These are phyloP conservation scores for Dinothrombium tinctorium DNA, from an alignment of 1,140 invertebrate genomes.

Conservation along the genomic window DNA sequence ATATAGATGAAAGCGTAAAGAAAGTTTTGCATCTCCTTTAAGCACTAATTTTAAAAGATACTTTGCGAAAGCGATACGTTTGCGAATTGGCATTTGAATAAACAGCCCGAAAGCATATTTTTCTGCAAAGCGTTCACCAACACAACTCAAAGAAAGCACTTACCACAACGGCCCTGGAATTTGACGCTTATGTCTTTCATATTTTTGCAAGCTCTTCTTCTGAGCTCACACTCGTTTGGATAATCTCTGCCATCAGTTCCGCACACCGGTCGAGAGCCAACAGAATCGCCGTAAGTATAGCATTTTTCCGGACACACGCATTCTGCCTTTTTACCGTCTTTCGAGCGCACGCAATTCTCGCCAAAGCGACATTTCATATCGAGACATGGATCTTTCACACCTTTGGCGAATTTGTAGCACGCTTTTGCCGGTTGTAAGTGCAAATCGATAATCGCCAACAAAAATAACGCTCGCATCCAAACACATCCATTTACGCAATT, in stretches of 20 bases:
- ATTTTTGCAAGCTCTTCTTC: constrained; percentile 41
- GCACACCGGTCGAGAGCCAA: constrained; percentile 43
- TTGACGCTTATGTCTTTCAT: constrained; percentile 54
- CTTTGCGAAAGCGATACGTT: no score
- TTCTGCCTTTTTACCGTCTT: constrained; percentile 41
- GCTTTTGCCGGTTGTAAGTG: no score
- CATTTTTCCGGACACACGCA: constrained; percentile 50
- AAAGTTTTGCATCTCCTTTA: background rate
- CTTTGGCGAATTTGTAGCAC: constrained; percentile 33
- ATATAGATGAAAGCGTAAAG: background rate
- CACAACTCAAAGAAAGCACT: constrained; percentile 21
- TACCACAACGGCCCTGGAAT: constrained; percentile 69
- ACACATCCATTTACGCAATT: no score
- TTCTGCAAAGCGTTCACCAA: no score
- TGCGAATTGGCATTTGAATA: no score
- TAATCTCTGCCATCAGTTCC: constrained; percentile 29
- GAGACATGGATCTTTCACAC: constrained; percentile 46
- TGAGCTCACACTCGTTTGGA: constrained; percentile 52
- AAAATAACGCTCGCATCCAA: no score
- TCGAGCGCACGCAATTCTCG: constrained; percentile 41
- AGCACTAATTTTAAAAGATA: no score
- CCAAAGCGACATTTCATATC: constrained; percentile 45
- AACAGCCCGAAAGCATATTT: no score
- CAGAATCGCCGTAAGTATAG: constrained; percentile 50
- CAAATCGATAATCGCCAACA: no score